Conservation (phyloP, 2,797 vertebrate species). For the Acanthurus tractus region DNA sequence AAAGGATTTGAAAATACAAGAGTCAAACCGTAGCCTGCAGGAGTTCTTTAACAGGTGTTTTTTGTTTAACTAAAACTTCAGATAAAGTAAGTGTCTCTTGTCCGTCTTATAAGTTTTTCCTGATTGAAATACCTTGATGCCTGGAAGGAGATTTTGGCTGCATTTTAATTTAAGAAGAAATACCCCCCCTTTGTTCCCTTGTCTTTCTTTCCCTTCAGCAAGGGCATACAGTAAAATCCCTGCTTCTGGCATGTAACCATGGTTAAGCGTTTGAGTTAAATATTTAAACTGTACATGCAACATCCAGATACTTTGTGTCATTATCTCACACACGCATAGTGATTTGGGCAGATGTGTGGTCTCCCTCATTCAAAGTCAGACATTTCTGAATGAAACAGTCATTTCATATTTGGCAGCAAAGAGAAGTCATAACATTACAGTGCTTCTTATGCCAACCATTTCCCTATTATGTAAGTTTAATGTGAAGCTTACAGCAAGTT, state of each 20-base stretch:
- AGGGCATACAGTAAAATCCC: not conserved
- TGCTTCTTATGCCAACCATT: conserved; percentile 76
- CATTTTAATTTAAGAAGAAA: not conserved
- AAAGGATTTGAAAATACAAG: too few relatives aligned
- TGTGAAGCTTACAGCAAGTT: conserved; percentile 76
- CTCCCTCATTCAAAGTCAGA: conserved; percentile 39
- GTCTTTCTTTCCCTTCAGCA: not conserved
- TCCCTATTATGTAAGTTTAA: conserved; percentile 82
- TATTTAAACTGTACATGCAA: conserved; percentile 27
- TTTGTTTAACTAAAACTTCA: too few relatives aligned
- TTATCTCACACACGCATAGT: conserved; percentile 36
- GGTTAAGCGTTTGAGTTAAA: conserved; percentile 36
- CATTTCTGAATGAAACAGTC: conserved; percentile 69
- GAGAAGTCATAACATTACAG: conserved; percentile 77
- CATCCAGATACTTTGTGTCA: conserved; percentile 16
- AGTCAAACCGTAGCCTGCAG: too few relatives aligned
- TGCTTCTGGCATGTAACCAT: conserved; percentile 1
- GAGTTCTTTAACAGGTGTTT: too few relatives aligned
- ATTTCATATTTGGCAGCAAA: conserved; percentile 76
- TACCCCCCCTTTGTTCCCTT: not conserved
- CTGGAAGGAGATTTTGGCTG: conserved; percentile 4
- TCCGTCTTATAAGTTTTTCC: too few relatives aligned
- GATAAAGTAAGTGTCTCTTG: too few relatives aligned
- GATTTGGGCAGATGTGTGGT: conserved; percentile 52
- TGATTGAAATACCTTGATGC: not conserved